These are phyloP conservation scores for Lepus europaeus DNA, from an alignment of 2,113 vertebrate species.

Conservation along the genomic window DNA sequence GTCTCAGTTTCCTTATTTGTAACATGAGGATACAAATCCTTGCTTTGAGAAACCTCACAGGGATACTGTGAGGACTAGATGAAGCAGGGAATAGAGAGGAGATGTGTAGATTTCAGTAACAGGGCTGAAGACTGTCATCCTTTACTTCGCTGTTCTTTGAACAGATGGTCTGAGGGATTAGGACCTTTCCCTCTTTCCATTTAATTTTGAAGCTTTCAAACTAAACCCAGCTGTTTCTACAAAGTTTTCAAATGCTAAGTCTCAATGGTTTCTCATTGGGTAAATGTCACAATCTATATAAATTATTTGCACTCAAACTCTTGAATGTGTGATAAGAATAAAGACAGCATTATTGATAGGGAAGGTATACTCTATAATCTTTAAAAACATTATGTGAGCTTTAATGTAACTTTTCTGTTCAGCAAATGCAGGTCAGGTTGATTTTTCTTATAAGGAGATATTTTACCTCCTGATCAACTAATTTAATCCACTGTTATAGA, in stretches of 20 bases:
- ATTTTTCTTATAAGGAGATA: slow-evolving; percentile 55
- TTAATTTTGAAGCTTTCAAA: slow-evolving; percentile 76
- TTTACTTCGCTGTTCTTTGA: slow-evolving; percentile 53
- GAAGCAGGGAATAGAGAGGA: neutral
- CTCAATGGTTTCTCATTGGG: slow-evolving; percentile 4
- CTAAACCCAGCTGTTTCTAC: slow-evolving; percentile 73
- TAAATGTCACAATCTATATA: slow-evolving; percentile 35
- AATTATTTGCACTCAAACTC: neutral
- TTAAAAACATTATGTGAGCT: slow-evolving; percentile 8
- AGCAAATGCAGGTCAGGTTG: neutral
- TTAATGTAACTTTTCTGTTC: slow-evolving; percentile 24
- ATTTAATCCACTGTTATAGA: slow-evolving; percentile 43
- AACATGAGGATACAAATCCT: slow-evolving; percentile 33
- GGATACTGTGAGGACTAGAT: neutral
- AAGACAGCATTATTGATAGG: neutral
- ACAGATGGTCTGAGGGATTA: slow-evolving; percentile 74
- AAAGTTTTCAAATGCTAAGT: slow-evolving; percentile 66
- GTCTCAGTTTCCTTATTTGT: neutral
- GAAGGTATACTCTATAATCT: neutral
- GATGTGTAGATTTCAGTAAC: neutral
- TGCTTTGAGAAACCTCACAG: slow-evolving; percentile 20
- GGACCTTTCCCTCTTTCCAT: slow-evolving; percentile 41
- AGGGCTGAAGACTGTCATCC: slow-evolving; percentile 15
- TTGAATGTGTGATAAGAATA: slow-evolving; percentile 28
- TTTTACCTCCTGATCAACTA: slow-evolving; percentile 39